Base-by-base conservation (phyloP, 2,113 vertebrate species). In the Mellivora capensis region DNA sequence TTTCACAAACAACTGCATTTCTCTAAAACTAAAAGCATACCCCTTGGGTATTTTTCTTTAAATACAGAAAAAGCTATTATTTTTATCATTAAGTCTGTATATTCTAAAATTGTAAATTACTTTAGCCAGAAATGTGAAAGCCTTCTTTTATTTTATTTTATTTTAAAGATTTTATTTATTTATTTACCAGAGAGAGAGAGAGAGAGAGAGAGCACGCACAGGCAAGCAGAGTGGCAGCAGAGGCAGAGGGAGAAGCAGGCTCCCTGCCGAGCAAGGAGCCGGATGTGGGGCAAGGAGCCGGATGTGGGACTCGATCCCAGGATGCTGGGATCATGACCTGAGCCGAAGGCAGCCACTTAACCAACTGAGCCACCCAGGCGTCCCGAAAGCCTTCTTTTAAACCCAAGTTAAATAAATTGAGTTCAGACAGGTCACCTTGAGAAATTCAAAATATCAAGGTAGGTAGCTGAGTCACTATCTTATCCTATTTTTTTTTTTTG, bases 81-180 rank as follows among this genome's bases (percentile, higher is more conserved):
- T 85, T 87, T 81, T 71, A 96, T 47, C 52, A 88, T 72, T 91
- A 94, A 94, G 54, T 37, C 67, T 79, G 37, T 67, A 3, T 83
- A 94, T 83, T 93, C 37, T 90, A 82, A 94, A 96, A 91, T 18
- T 79, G 27, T 67, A 92, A 91, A 89, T 83, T 85, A 83, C 52
- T 97, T 90, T 85, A 96, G 39, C 94, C 64, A 93, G 74, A 96
- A 82, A 93, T 18, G 7, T 88, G 57, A 97, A 92, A 90, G 49
- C 8, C 79, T 92, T 90, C 84, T 91, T 79, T 91, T 81, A 91
- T n/a, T n/a, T n/a, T n/a, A n/a, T n/a, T n/a, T n/a, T n/a, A n/a
- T n/a, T n/a, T n/a, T n/a, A n/a, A n/a, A n/a, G n/a, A n/a, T n/a
- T n/a, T n/a, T n/a, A n/a, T n/a, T n/a, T n/a, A n/a, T n/a, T n/a